Evolutionary conservation across 2,888 invertebrate genomes (phyloP), one percentile per base, ranked within the genome.

Genomic region (Netelia inedita): DNA sequence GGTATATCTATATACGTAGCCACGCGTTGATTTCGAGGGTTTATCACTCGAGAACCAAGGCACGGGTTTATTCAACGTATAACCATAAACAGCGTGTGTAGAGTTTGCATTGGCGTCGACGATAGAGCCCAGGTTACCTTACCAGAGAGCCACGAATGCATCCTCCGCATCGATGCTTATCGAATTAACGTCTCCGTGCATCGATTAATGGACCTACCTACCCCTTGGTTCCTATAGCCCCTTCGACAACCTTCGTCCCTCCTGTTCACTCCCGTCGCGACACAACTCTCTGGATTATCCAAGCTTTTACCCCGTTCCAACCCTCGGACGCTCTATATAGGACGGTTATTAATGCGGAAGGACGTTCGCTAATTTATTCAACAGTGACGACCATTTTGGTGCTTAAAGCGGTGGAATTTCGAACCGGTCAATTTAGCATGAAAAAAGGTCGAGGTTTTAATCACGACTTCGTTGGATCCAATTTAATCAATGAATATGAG

Each of bases 121-220:
- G 57, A 57, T 55, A 57, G 68, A 65, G 73, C 65, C 57, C 73
- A 74, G 73, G 73, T 81, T 78, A 50, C 46, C 72, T 61, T 76
- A 55, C 28, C 59, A 43, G 72, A 71, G 63, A 65, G 41, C 11
- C 61, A 61, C 41, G 57, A 71, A 65, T 65, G 74, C 78, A 82
- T 74, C 65, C 74, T 53, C 57, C 35, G 74, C 78, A 63, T 82
- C 81, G 81, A 84, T 84, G 76, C 74, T 85, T 82, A 85, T 85
- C 81, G 85, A 85, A 82, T 85, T 85, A 85, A 82, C 79, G 79
- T 85, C 79, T 79, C 80, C 63, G 59, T 59, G 71, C 65, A 46
- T 74, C 85, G 79, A 82, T 82, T 79, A 85, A 82, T 79, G 81
- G 78, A 71, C 63, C 82, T 61, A 71, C 63, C n/a, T 28, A 46